Evolutionary conservation across 2,797 vertebrate genomes (phyloP), one percentile per base, ranked within the genome.

Genomic region (Rhynchonycteris naso): DNA sequence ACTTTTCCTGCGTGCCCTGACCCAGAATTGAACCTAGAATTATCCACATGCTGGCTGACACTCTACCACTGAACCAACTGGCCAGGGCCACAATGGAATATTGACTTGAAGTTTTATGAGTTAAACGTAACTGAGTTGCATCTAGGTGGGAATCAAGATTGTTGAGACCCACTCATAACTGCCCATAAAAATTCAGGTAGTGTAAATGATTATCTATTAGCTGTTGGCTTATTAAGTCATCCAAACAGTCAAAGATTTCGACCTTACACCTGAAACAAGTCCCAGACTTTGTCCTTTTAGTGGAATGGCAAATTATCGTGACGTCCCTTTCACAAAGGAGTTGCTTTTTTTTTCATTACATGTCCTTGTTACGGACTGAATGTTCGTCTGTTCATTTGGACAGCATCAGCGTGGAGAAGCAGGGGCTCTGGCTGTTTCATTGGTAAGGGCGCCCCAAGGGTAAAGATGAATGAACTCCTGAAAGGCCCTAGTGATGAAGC

Each of bases 351-450:
- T 33, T 18, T 52, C 43, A 2, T 65, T 69, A 11, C 28, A 5
- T 3, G 4, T 35, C 7, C 59, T 22, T 84, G 18, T 16, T 50
- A 30, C 1, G 1, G 7, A 54, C 80, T 43, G 54, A 35, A 54
- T 30, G 2, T 28, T 72, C 28, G 1, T 56, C 50, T n/a, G 59
- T 24, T 50, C 12, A 2, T 10, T 21, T n/a, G 52, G 69, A 58
- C 2, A 33, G 3, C 3, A 4, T 13, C 38, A 30, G 18, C 5
- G 2, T 1, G 10, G 19, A 69, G 19, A 7, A 11, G 16, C 21
- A 4, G 4, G 43, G 26, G 18, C 26, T 74, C 26, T 38, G 22
- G 30, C n/a, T 2, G 0, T 19, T 13, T 56, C 18, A 5, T 28
- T 14, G 26, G 4, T 66, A 58, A 56, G 2, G 28, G 8, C 38